These are phyloP conservation scores for Platyscapa corneri DNA, from an alignment of 1,140 invertebrate genomes.

Conservation along the genomic window DNA sequence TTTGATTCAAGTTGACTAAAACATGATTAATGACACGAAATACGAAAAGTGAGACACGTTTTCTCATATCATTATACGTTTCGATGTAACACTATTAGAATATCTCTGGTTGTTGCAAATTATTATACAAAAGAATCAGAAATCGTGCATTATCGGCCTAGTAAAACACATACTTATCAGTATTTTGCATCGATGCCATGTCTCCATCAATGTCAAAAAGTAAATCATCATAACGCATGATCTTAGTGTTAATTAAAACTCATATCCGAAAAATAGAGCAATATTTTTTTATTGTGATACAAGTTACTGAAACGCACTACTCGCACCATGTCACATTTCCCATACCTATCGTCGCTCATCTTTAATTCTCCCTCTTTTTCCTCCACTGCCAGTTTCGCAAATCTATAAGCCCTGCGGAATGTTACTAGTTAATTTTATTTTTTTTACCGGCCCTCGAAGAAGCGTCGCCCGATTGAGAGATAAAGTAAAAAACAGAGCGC, in stretches of 20 bases:
- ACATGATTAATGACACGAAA: too few relatives aligned
- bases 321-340: slow-evolving; percentile 29
- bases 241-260: slow-evolving; percentile 34
- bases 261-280: slow-evolving; percentile 33
- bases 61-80: too few relatives aligned
- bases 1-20: too few relatives aligned
- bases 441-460: background rate
- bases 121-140: too few relatives aligned
- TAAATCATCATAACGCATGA: slow-evolving; percentile 3
- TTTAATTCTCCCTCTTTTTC: slow-evolving; percentile 27
- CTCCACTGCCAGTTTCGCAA: slow-evolving; percentile 13
- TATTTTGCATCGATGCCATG: background rate
- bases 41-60: too few relatives aligned
- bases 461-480: slow-evolving; percentile 16
- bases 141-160: too few relatives aligned
- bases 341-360: slow-evolving; percentile 30
- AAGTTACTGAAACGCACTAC: slow-evolving; percentile 28
- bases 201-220: slow-evolving; percentile 10
- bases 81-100: too few relatives aligned
- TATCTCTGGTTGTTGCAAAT: too few relatives aligned
- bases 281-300: slow-evolving; percentile 43
- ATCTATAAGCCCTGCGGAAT: slow-evolving; percentile 60
- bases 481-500: slow-evolving; percentile 49
- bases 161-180: too few relatives aligned
- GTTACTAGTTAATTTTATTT: slow-evolving; percentile 69